These are phyloP conservation scores for Caenorhabditis sp. DNA, from an alignment of 2,888 invertebrate species.

Conservation along the genomic window DNA sequence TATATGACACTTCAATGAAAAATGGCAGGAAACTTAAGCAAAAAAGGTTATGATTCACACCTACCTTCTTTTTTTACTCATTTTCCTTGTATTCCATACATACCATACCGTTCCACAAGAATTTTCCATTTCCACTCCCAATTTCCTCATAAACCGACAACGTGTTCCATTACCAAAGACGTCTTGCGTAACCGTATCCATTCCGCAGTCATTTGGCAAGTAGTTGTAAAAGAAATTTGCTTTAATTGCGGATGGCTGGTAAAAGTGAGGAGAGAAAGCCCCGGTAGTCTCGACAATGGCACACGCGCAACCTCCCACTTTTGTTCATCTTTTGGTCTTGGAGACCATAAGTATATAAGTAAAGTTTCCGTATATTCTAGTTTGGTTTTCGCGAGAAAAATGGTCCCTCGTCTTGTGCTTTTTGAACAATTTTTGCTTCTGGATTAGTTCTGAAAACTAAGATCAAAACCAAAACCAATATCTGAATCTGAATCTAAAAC, in stretches of 20 bases:
- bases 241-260: slow-evolving; percentile 36
- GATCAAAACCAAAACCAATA: too few species aligned
- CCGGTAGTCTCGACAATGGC: slow-evolving; percentile 33
- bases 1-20: too few species aligned
- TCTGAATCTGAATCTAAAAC: too few species aligned
- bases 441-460: not conserved
- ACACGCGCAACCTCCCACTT: slow-evolving; percentile 6
- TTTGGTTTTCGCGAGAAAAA: too few species aligned
- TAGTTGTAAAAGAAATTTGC: slow-evolving; percentile 36
- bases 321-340: slow-evolving; percentile 9
- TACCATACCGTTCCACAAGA: too few species aligned
- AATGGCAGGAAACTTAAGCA: too few species aligned
- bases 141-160: slow-evolving; percentile 25
- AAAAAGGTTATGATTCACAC: too few species aligned
- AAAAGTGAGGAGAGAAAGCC: slow-evolving; percentile 25
- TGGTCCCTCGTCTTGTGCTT: slow-evolving; percentile 4
- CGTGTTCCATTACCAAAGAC: slow-evolving; percentile 54
- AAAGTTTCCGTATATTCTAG: too few species aligned
- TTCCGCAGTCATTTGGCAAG: too few species aligned
- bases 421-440: slow-evolving; percentile 3
- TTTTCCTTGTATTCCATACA: too few species aligned
- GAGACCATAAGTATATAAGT: slow-evolving; percentile 8
- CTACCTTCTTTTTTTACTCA: slow-evolving; percentile 1
- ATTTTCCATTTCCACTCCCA: slow-evolving; percentile 22
- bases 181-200: slow-evolving; percentile 60